A percentile compares a stretch with the other conserved stretches of the same genome.
phyloP scores from a whole-genome alignment of 2,797 vertebrate genomes.

The Eulemur coronatus region DNA sequence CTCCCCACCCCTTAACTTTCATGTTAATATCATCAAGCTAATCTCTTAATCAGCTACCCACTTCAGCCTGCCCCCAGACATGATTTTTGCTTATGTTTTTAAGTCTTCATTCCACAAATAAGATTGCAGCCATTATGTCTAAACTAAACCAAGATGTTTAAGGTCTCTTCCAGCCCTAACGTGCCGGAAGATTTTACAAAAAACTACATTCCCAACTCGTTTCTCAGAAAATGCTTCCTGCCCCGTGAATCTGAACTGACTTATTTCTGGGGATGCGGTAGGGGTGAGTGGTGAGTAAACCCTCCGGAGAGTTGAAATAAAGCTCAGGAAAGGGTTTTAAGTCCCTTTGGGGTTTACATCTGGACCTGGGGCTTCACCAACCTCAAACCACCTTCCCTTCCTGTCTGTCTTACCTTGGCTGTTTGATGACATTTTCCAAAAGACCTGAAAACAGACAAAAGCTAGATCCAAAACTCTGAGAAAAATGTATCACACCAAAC shows the following conservation, averaged over 20 bases:
- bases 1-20: not conserved
- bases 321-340: not conserved
- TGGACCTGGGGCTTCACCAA: not conserved
- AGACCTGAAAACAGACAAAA: not conserved
- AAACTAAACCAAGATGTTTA: not conserved
- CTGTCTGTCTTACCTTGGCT: not conserved
- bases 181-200: not conserved
- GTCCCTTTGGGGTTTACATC: not conserved
- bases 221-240: not conserved
- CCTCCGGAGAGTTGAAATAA: not conserved
- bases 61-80: not conserved
- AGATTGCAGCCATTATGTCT: not conserved
- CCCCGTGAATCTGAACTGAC: not conserved
- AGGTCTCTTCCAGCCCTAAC: not conserved
- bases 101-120: not conserved
- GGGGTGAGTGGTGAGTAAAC: not conserved
- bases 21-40: slow-evolving; percentile 5
- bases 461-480: not conserved
- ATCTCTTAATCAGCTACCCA: not conserved
- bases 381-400: not conserved
- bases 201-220: not conserved
- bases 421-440: not conserved
- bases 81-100: not conserved
- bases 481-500: not conserved
- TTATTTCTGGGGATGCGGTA: not conserved